These are phyloP conservation scores for Anoplophora glabripennis DNA, from an alignment of 1,140 invertebrate species.

Conservation along the genomic window DNA sequence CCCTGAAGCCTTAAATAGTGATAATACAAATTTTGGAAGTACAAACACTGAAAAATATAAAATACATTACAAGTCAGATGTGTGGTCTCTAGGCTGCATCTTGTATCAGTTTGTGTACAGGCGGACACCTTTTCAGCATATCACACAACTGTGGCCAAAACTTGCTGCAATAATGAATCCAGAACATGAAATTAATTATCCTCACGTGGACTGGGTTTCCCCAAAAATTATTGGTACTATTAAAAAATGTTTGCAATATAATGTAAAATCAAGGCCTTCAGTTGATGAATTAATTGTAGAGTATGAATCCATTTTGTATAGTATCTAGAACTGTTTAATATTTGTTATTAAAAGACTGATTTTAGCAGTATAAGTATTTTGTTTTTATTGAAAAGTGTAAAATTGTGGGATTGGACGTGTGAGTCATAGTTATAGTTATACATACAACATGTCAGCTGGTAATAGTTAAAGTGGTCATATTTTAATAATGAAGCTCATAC, in stretches of 20 bases:
- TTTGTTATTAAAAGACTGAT: neutral
- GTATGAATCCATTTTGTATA: constrained; percentile 27
- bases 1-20: constrained; percentile 81
- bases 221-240: constrained; percentile 58
- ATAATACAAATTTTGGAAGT: constrained; percentile 50
- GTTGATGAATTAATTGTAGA: constrained; percentile 61
- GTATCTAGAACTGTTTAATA: neutral
- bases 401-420: no score
- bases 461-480: no score
- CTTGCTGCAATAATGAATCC: constrained; percentile 80
- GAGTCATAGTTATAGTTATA: no score
- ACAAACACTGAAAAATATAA: constrained; percentile 46
- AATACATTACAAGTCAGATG: constrained; percentile 91
- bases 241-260: constrained; percentile 65
- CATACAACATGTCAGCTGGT: no score
- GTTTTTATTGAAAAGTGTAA: no score
- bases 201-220: constrained; percentile 50
- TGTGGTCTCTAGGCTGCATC: constrained; percentile 97
- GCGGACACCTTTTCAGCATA: constrained; percentile 85
- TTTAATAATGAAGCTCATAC: no score
- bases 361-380: no score
- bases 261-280: constrained; percentile 67
- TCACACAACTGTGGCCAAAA: constrained; percentile 72
- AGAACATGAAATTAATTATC: constrained; percentile 73
- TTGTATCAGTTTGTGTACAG: constrained; percentile 91